Percentiles rank a stretch among this genome's conserved stretches.
phyloP scores from a whole-genome alignment of 2,113 vertebrate species.

The Leucosticte australis region DNA sequence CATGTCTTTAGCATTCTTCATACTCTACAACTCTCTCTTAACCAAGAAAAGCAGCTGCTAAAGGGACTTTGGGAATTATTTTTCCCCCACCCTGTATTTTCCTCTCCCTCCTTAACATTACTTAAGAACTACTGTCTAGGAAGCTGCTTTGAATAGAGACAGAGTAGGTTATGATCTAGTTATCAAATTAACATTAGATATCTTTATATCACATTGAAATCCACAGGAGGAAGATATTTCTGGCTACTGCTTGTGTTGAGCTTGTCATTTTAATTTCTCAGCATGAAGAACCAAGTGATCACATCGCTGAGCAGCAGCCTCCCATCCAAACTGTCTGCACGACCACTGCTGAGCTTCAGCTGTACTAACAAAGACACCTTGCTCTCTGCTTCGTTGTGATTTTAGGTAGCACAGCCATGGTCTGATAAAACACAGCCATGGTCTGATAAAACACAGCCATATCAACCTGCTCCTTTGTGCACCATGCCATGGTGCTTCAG shows the following conservation, averaged over 20 bases:
- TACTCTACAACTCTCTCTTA: background rate
- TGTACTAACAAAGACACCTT: background rate
- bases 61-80: background rate
- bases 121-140: background rate
- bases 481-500: background rate
- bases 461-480: background rate
- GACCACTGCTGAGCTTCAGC: background rate
- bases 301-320: background rate
- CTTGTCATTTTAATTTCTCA: background rate
- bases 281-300: background rate
- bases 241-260: background rate
- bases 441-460: background rate
- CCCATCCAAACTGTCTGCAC: background rate
- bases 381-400: background rate
- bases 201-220: background rate
- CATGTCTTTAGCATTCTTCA: rapidly evolving
- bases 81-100: background rate
- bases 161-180: background rate
- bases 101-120: background rate
- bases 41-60: background rate
- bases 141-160: background rate
- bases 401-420: background rate
- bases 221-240: background rate
- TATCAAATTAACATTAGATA: background rate
- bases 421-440: background rate